Evolutionary conservation across 2,113 vertebrate species (phyloP).

Genomic region (Seriola dumerili): DNA sequence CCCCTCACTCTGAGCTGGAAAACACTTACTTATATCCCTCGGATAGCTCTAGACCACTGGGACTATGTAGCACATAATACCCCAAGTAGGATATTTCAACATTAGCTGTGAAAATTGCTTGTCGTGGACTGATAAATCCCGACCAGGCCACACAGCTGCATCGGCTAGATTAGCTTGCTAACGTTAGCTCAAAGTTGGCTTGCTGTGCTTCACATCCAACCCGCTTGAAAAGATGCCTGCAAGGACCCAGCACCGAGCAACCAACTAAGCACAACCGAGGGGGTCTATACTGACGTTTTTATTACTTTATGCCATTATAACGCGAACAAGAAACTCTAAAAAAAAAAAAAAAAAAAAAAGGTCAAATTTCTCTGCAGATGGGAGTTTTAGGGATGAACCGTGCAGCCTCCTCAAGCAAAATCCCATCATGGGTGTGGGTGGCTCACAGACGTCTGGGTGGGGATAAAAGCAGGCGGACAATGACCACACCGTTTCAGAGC

Average conservation of each 20-base stretch:
- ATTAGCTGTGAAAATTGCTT: not conserved
- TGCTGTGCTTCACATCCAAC: conserved; percentile 49
- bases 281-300: not conserved
- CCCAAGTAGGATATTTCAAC: not conserved
- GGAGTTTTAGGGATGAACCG: conserved; percentile 42
- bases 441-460: conserved; percentile 68
- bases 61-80: not conserved
- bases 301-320: accelerated
- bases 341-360: accelerated
- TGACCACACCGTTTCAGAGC: conserved; percentile 44
- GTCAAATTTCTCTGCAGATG: not conserved
- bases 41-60: not conserved
- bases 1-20: conserved; percentile 27
- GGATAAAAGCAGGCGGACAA: conserved; percentile 70
- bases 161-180: conserved; percentile 65
- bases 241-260: conserved; percentile 4
- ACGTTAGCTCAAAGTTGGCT: conserved; percentile 76
- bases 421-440: conserved; percentile 80
- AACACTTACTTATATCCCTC: conserved; percentile 19
- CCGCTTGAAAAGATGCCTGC: conserved; percentile 44
- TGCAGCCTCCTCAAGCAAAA: conserved; percentile 50
- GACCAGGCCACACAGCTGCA: conserved; percentile 62
- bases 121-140: not conserved
- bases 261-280: not conserved
- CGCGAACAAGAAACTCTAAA: accelerated